Percentiles rank a stretch among this genome's conserved stretches.
Evolutionary conservation across 2,888 invertebrate species (phyloP).

Genomic region (Ophion ventricosus): DNA sequence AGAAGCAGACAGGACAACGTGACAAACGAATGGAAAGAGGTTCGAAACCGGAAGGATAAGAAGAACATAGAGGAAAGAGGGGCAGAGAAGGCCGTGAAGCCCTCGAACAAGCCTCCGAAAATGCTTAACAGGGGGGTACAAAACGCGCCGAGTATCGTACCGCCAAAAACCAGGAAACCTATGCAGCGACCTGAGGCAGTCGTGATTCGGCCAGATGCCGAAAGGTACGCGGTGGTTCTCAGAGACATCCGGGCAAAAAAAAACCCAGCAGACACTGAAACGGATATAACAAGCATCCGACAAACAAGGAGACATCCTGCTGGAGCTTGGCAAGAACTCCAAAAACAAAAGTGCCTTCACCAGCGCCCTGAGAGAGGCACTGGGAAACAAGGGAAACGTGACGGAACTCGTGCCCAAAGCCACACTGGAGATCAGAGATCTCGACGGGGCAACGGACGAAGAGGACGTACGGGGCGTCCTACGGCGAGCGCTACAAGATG

Average conservation of each 20-base stretch:
- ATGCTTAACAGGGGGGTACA: too few relatives aligned
- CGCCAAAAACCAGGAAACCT: neutral
- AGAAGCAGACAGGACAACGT: neutral
- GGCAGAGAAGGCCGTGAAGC: neutral
- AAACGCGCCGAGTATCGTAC: too few relatives aligned
- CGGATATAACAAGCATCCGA: conserved; percentile 35
- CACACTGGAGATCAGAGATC: conserved; percentile 53
- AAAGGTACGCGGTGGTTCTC: conserved; percentile 36
- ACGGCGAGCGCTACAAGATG: neutral
- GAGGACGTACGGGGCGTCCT: conserved; percentile 51
- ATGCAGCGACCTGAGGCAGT: conserved; percentile 18
- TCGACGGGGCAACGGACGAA: conserved; percentile 39
- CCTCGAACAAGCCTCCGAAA: too few relatives aligned
- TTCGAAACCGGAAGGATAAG: neutral
- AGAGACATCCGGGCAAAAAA: conserved; percentile 19
- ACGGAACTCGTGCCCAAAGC: conserved; percentile 9
- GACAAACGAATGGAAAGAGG: neutral
- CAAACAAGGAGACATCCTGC: conserved; percentile 40
- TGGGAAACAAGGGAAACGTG: conserved; percentile 22
- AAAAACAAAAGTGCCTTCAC: conserved; percentile 7
- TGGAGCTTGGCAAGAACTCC: conserved; percentile 27
- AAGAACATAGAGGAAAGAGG: neutral
- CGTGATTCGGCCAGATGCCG: conserved; percentile 22
- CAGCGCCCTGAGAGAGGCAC: conserved; percentile 11
- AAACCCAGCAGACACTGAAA: conserved; percentile 21